Conservation (phyloP, 2,888 invertebrate genomes). For the Cheilosia urbana region DNA sequence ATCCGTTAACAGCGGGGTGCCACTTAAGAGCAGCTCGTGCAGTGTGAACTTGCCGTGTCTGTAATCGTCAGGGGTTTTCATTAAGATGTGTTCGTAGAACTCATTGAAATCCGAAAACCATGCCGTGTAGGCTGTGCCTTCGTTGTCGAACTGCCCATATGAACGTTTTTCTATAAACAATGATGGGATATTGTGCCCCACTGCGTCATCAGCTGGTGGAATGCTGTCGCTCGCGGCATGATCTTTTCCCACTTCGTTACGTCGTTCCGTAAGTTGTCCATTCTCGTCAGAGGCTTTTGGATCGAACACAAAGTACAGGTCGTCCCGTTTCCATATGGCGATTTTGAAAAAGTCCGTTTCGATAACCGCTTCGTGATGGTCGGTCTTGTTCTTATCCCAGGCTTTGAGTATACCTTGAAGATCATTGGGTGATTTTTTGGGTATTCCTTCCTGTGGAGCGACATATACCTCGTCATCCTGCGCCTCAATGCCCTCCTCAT, state of each 20-base stretch:
- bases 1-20: neutral
- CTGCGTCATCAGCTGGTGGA: slow-evolving; percentile 58
- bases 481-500: slow-evolving; percentile 47
- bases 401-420: slow-evolving; percentile 45
- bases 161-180: slow-evolving; percentile 50
- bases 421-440: slow-evolving; percentile 21
- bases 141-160: slow-evolving; percentile 77
- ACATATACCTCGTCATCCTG: slow-evolving; percentile 60
- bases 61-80: slow-evolving; percentile 69
- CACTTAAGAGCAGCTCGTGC: slow-evolving; percentile 36
- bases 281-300: slow-evolving; percentile 86
- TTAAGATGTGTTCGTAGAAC: slow-evolving; percentile 69
- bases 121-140: slow-evolving; percentile 76
- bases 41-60: slow-evolving; percentile 63
- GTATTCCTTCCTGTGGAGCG: slow-evolving; percentile 1
- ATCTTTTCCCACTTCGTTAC: slow-evolving; percentile 77
- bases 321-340: slow-evolving; percentile 86
- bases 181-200: neutral
- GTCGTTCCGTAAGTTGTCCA: slow-evolving; percentile 82
- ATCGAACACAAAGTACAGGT: slow-evolving; percentile 86
- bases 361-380: slow-evolving; percentile 62
- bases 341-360: slow-evolving; percentile 72
- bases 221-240: slow-evolving; percentile 78
- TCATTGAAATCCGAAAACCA: slow-evolving; percentile 73
- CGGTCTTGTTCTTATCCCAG: slow-evolving; percentile 55